Percentiles rank a stretch among this genome's conserved stretches.
phyloP scores from a whole-genome alignment of 2,113 vertebrate genomes.

The Sinocyclocheilus maitianheensis region DNA sequence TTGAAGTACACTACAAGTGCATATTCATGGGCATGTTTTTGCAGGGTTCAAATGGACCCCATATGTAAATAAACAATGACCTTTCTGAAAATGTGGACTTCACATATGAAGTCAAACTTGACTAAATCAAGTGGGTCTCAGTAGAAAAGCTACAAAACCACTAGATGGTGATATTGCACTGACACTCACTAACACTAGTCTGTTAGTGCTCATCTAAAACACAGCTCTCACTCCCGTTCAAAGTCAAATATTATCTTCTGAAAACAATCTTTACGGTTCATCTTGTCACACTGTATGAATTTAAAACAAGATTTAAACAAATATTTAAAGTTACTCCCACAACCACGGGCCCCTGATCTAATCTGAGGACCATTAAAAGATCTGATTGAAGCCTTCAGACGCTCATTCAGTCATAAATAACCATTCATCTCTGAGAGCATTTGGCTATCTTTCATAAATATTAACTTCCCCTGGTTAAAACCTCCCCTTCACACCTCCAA shows the following conservation, averaged over 20 bases:
- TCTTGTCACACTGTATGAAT: not conserved
- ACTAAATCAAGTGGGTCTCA: not conserved
- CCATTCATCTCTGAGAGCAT: constrained; percentile 52
- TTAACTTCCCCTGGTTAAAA: constrained; percentile 63
- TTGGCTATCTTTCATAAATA: constrained; percentile 73
- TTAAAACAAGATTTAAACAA: not conserved
- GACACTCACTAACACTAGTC: no score
- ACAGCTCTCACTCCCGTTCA: not conserved
- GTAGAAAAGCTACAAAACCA: constrained; percentile 35
- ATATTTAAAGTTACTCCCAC: not conserved
- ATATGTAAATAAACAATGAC: no score
- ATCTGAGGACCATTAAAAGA: not conserved
- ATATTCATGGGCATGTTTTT: no score
- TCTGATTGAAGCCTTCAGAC: constrained; percentile 14
- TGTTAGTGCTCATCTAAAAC: not conserved
- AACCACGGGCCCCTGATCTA: not conserved
- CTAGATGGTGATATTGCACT: constrained; percentile 73
- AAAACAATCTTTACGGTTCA: not conserved
- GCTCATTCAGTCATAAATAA: constrained; percentile 61
- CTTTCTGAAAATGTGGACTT: no score
- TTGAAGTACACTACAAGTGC: no score
- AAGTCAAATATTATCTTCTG: not conserved
- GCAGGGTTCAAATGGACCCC: no score
- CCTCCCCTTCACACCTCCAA: constrained; percentile 23
- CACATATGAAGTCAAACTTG: not conserved